Percentiles rank a stretch among this genome's conserved stretches.
Conservation (phyloP, 2,113 vertebrate genomes). For the Poeciliopsis prolifica region DNA sequence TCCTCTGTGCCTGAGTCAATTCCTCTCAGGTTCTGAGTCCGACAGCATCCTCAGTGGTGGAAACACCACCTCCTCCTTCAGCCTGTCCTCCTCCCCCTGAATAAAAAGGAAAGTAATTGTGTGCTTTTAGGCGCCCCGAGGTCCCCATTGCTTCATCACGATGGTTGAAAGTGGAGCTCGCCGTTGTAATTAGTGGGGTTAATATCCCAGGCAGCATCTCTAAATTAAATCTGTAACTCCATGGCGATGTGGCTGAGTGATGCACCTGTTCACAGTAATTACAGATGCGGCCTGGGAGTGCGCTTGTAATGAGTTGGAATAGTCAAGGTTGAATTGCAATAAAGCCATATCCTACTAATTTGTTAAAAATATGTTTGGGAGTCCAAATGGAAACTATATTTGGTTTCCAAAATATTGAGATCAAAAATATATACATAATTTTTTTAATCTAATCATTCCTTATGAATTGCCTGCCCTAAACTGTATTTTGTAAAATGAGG, state of each 20-base stretch:
- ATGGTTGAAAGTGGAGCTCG: slow-evolving; percentile 41
- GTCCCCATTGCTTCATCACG: slow-evolving; percentile 54
- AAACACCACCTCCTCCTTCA: slow-evolving; percentile 24
- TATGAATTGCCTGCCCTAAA: not conserved
- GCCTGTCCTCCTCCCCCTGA: slow-evolving; percentile 46
- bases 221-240: slow-evolving; percentile 79
- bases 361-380: slow-evolving; percentile 35
- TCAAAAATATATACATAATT: not conserved
- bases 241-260: slow-evolving; percentile 63
- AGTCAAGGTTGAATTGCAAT: slow-evolving; percentile 75
- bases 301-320: slow-evolving; percentile 65
- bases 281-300: slow-evolving; percentile 62
- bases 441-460: not conserved
- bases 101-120: slow-evolving; percentile 61
- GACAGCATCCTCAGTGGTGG: slow-evolving; percentile 23
- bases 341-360: slow-evolving; percentile 56
- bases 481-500: not conserved
- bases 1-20: slow-evolving; percentile 14
- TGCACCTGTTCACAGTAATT: slow-evolving; percentile 80
- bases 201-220: slow-evolving; percentile 77
- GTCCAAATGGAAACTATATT: slow-evolving; percentile 24
- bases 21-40: slow-evolving; percentile 19
- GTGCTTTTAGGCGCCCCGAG: slow-evolving; percentile 49
- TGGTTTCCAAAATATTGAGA: slow-evolving; percentile 6
- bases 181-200: slow-evolving; percentile 78